Evolutionary conservation across 2,888 invertebrate genomes (phyloP).

Genomic region (Trypoxylon attenuatum): DNA sequence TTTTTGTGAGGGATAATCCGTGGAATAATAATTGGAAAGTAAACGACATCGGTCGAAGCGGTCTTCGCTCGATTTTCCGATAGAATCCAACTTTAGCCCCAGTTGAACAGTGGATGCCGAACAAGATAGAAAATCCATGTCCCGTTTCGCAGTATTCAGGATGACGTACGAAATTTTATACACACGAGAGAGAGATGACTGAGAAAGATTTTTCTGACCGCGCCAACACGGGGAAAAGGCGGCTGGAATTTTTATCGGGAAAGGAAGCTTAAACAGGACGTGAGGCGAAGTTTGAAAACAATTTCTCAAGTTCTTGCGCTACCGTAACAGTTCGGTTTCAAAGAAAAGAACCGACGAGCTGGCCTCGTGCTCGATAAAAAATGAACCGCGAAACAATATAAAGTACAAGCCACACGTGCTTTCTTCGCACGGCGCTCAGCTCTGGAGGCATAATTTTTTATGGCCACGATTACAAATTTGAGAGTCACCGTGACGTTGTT

Average conservation of each 20-base stretch:
- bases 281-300: conserved; percentile 27
- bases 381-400: conserved; percentile 16
- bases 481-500: background rate
- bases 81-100: background rate
- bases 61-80: background rate
- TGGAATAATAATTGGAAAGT: background rate
- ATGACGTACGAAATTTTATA: background rate
- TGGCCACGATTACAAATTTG: background rate
- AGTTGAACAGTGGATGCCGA: background rate
- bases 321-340: conserved; percentile 14
- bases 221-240: conserved; percentile 4
- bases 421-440: too few relatives aligned
- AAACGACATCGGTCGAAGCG: background rate
- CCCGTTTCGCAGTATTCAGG: background rate
- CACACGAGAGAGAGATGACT: conserved; percentile 2
- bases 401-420: too few relatives aligned
- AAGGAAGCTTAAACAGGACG: conserved; percentile 24
- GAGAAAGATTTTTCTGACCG: conserved; percentile 13
- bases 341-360: conserved; percentile 24
- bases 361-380: conserved; percentile 24
- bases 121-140: background rate
- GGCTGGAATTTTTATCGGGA: conserved; percentile 28
- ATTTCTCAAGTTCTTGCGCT: conserved; percentile 27
- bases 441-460: conserved; percentile 1
- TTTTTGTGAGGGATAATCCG: too few relatives aligned